phyloP scores from a whole-genome alignment of 2,888 invertebrate species.

The Oasisia sp. region DNA sequence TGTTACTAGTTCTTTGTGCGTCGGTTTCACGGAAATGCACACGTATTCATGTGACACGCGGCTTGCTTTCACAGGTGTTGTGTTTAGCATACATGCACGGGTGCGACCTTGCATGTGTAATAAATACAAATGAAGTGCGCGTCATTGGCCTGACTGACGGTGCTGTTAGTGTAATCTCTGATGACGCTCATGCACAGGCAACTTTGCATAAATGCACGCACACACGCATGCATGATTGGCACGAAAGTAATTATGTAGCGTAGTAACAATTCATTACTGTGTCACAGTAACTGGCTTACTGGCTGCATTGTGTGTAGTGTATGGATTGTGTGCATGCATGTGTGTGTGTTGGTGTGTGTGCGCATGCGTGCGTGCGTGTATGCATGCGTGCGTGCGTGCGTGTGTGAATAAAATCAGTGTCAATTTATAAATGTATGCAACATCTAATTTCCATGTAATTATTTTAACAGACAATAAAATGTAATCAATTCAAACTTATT shows the following conservation, averaged over 20 bases:
- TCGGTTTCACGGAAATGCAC: not conserved
- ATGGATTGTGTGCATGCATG: too few relatives aligned
- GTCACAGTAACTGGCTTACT: not conserved
- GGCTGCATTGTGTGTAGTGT: too few relatives aligned
- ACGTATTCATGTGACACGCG: not conserved
- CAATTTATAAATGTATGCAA: too few relatives aligned
- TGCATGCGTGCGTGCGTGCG: too few relatives aligned
- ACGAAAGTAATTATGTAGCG: not conserved
- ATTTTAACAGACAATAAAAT: too few relatives aligned
- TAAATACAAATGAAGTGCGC: not conserved
- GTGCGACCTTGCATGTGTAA: not conserved
- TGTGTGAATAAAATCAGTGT: too few relatives aligned
- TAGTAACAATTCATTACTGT: slow-evolving; percentile 2
- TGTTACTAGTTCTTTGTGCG: not conserved
- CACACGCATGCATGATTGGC: not conserved
- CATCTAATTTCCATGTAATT: too few relatives aligned
- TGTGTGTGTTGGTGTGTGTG: too few relatives aligned
- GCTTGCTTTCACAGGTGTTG: not conserved
- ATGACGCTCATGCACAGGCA: not conserved
- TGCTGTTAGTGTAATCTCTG: not conserved
- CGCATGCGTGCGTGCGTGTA: too few relatives aligned
- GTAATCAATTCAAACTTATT: too few relatives aligned
- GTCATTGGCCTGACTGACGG: not conserved
- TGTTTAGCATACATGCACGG: not conserved
- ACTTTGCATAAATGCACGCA: not conserved